Conservation (phyloP, 2,797 vertebrate species). For the Sebastes oblongus region DNA sequence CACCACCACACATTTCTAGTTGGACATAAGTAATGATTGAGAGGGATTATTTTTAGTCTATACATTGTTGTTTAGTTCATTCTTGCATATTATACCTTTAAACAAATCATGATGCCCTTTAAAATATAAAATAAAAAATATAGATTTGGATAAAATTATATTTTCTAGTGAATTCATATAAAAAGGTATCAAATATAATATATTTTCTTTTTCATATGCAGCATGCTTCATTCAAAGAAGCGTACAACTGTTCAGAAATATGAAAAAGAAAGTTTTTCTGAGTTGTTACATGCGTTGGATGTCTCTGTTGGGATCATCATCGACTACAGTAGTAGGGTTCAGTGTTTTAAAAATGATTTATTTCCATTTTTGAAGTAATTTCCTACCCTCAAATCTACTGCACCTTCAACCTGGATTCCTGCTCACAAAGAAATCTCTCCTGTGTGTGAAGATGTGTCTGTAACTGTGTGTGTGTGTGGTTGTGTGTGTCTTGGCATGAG, state of each 20-base stretch:
- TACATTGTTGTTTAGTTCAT: too few species aligned
- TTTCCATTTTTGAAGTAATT: neutral
- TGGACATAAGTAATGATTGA: too few species aligned
- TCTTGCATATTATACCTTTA: too few species aligned
- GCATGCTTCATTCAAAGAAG: neutral
- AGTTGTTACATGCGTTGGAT: neutral
- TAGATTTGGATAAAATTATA: rapidly evolving
- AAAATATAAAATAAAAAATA: too few species aligned
- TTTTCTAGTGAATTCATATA: neutral
- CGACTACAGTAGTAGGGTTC: rapidly evolving
- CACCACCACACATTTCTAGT: too few species aligned
- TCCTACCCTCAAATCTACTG: neutral
- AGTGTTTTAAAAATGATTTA: neutral
- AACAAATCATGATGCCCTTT: too few species aligned
- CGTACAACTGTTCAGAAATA: neutral
- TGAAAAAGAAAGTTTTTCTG: neutral
- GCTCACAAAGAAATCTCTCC: neutral
- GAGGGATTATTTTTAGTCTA: too few species aligned
- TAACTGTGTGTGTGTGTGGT: constrained; percentile 47
- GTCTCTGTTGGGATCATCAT: neutral
- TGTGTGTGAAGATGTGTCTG: neutral
- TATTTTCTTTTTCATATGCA: neutral
- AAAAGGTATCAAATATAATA: neutral
- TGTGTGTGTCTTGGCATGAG: neutral
- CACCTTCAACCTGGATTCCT: neutral